Conservation (phyloP, 2,888 invertebrate species). For the Limenitis camilla region DNA sequence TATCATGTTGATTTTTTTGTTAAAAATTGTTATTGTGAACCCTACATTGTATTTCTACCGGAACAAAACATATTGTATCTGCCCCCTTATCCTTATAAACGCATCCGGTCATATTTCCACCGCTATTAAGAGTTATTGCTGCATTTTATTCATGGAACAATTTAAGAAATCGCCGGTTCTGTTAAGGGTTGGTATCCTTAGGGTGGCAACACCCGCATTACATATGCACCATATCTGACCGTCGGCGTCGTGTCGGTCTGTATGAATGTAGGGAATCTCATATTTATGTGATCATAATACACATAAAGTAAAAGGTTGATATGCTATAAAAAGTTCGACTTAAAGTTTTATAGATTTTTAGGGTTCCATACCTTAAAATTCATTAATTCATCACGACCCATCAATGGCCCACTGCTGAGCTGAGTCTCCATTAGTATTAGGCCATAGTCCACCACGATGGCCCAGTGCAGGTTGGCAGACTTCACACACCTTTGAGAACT, state of each 20-base stretch:
- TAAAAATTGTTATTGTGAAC: too few species aligned
- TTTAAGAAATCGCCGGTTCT: conserved; percentile 50
- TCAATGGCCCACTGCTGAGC: too few species aligned
- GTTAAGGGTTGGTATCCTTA: conserved; percentile 26
- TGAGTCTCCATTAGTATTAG: too few species aligned
- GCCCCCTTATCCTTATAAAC: conserved; percentile 39
- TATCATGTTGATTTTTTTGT: too few species aligned
- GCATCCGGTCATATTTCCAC: conserved; percentile 61
- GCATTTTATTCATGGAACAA: conserved; percentile 69
- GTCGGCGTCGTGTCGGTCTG: conserved; percentile 20
- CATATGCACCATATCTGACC: conserved; percentile 28
- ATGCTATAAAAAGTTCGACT: background rate
- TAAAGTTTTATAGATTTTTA: background rate
- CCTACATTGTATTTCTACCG: too few species aligned
- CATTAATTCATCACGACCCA: too few species aligned
- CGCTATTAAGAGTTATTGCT: conserved; percentile 63
- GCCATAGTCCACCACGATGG: too few species aligned
- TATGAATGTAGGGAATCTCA: conserved; percentile 12
- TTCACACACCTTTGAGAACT: too few species aligned
- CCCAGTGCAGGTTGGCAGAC: too few species aligned
- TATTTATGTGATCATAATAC: background rate
- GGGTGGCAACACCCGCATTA: conserved; percentile 29
- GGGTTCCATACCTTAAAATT: too few species aligned
- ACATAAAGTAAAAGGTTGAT: background rate
- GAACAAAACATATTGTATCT: conserved; percentile 3